A percentile compares a stretch with the other conserved stretches of the same genome.
Conservation (phyloP, 2,888 invertebrate genomes). For the Spicauda simplicius region DNA sequence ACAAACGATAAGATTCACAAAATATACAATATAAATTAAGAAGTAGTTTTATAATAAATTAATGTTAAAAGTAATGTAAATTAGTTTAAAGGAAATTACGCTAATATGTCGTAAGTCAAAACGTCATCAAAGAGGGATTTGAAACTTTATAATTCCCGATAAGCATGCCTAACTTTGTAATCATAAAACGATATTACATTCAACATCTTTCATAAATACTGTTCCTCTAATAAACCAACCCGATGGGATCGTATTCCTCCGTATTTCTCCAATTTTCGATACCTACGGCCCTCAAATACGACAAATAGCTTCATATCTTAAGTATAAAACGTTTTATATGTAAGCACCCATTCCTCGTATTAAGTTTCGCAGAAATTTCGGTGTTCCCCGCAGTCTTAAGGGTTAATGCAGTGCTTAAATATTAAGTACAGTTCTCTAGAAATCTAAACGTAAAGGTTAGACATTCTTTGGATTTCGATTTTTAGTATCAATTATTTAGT, state of each 20-base stretch:
- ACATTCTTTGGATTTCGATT: background rate
- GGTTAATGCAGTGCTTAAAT: background rate
- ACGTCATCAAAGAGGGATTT: background rate
- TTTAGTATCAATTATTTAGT: too few species aligned
- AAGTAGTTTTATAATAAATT: too few species aligned
- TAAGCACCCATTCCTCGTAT: background rate
- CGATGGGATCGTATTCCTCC: background rate
- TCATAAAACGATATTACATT: background rate
- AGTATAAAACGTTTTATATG: slow-evolving; percentile 2
- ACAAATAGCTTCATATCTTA: background rate
- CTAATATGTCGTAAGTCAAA: background rate
- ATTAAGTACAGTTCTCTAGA: background rate
- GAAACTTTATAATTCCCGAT: background rate
- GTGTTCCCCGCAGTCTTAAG: background rate
- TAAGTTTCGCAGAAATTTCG: background rate
- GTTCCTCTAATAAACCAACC: background rate
- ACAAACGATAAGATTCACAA: too few species aligned
- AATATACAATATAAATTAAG: too few species aligned
- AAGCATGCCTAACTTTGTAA: background rate
- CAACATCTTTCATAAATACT: background rate
- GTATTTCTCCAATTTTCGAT: background rate
- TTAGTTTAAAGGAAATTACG: too few species aligned
- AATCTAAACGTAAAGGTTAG: background rate
- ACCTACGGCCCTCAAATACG: background rate
- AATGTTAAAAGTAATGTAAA: too few species aligned